Percentiles rank a stretch among this genome's conserved stretches.
Conservation (phyloP, 64 coral and sea anemone species). For the Stichodactyla helianthus region DNA sequence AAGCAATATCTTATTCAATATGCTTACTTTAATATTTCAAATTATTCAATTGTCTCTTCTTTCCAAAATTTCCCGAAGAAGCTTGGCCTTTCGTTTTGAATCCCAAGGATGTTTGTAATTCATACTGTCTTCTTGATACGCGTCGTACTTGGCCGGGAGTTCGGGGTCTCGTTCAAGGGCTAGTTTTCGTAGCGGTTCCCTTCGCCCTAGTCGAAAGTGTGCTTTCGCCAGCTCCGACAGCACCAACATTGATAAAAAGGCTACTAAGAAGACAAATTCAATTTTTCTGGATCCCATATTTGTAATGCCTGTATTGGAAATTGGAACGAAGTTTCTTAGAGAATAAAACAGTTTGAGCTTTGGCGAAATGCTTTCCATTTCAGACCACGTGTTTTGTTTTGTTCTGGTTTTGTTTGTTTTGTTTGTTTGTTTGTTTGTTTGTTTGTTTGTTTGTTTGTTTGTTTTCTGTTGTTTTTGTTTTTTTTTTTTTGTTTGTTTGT, state of each 20-base stretch:
- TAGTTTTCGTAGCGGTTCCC: not conserved
- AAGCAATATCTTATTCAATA: not conserved
- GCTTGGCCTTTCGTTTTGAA: not conserved
- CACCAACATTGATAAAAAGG: slow-evolving; percentile 1
- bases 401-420: too few species aligned
- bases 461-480: too few species aligned
- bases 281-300: not conserved
- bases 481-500: too few species aligned
- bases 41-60: not conserved
- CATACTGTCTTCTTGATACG: not conserved
- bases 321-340: too few species aligned
- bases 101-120: not conserved
- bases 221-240: not conserved
- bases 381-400: too few species aligned
- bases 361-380: too few species aligned
- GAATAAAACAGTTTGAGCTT: too few species aligned
- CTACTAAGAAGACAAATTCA: not conserved
- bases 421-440: too few species aligned
- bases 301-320: not conserved
- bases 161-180: not conserved
- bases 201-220: slow-evolving; percentile 3
- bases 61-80: slow-evolving; percentile 3
- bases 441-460: too few species aligned
- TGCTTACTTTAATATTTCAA: not conserved
- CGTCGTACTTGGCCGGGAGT: not conserved